Base-by-base conservation (phyloP, 1,140 invertebrate genomes). In the Drosophila saltans region DNA sequence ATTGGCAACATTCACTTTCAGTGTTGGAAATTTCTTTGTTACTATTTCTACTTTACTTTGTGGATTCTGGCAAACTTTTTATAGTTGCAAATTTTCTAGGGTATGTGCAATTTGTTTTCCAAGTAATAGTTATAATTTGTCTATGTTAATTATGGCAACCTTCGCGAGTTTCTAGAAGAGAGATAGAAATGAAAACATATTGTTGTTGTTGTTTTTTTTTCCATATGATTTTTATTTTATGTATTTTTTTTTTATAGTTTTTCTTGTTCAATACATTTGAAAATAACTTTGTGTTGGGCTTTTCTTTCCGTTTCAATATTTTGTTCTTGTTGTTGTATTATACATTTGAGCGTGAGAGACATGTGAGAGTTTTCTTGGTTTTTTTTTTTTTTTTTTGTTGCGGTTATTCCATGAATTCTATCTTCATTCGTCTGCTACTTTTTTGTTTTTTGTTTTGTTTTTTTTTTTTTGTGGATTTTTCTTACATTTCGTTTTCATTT, bases 341-440 rank as follows among this genome's bases (percentile, higher is more conserved):
- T 52, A 24, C 45, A 52, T 75, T 86, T 82, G 88, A 88, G 88
- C 69, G 78, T 88, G 85, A 88, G 84, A 90, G 80, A 90, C 84
- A 89, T 88, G 84, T 90, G 85, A 88, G 84, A 88, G 81, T 80
- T 66, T 33, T 40, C 74, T 64, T 65, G 75, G 52, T 69, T 61
- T 36, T 58, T 63, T 70, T 69, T 66, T 70, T 69, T 66, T 48
- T 39, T 75, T 66, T 66, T 56, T 66, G 39, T 58, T 77, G 61
- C 58, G 45, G 45, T 52, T 52, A 52, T 52, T 52, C 21, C 21
- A 52, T 52, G 21, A 52, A 26, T 45, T 45, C 16, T 45, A 45
- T 45, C 43, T 45, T 45, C 43, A 45, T 21, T 45, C 21, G 43
- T 45, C 43, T 21, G 43, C 41, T 45, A 16, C 16, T 45, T 45